Base-by-base conservation (phyloP, 2,797 vertebrate genomes). In the Botia almorhae region DNA sequence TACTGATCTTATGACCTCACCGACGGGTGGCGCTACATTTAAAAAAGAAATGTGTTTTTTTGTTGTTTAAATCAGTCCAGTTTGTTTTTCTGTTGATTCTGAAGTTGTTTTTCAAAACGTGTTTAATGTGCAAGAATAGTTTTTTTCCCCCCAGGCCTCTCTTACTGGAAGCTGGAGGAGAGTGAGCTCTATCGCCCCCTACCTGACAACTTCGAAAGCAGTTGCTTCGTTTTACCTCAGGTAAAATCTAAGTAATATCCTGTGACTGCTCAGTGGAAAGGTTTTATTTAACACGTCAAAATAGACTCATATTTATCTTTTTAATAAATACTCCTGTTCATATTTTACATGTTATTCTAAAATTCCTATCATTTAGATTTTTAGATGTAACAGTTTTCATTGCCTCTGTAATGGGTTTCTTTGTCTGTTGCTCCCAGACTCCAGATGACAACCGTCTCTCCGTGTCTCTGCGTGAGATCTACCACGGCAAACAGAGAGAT, bases 151-250 rank as follows among this genome's bases (percentile, higher is more conserved):
- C 74, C 36, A 43, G 98, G 96, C 39, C 90, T 97, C 78, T 96
- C 95, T 0, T 96, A 97, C 64, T 98, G 97, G 98, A 96, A 94
- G 50, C 87, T 95, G 85, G 95, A 96, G 55, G 97, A 97, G 86
- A 94, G 88, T 58, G 96, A 98, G 29, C 89, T 95, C 73, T 96
- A 96, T 72, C 92, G 82, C 69, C 91, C 94, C 11, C 92, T 97
- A 77, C 97, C 97, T 2, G 93, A 95, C 85, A 94, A 92, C 84
- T 91, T 96, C 16, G 93, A 94, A 89, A 94, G 87, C 7, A 89
- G 89, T 0, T 89, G 94, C 0, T 87, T 86, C 50, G 76, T 87
- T 65, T 89, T 94, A 4, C 87, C 92, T 74, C 85, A 92, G 5
- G 94, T 95, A 78, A 72, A 80, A 0, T 88, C 92, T 2, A 60